Base-by-base conservation (phyloP, 2,888 invertebrate genomes). In the Erpobdella octoculata region DNA sequence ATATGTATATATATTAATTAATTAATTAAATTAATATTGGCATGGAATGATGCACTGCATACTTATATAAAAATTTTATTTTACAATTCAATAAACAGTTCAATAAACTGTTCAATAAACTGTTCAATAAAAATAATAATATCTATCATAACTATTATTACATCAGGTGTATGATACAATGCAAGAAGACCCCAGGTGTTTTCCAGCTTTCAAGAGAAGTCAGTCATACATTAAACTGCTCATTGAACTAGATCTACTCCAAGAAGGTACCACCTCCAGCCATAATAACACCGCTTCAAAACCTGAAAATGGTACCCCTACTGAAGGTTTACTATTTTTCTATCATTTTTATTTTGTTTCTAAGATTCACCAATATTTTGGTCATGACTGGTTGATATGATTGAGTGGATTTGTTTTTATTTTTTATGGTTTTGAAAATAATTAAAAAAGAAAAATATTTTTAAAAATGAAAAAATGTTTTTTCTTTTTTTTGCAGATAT, bases 171-270 rank as follows among this genome's bases (percentile, higher is more conserved):
- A 78, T 71, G 81, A 83, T 28, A 77, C 82, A 21, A 78, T 85
- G 33, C 84, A 86, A 78, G 85, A 81, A 62, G 88, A 89, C 48
- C 72, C 72, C 65, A 77, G 79, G 71, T 82, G 78, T 75, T 83
- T 81, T 74, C 79, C 80, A 64, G 85, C 87, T 0, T 91, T 91
- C 81, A 87, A 88, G 74, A 86, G 86, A 76, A 88, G 88, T 74
- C 84, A 86, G 72, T 85, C 87, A 0, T 91, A 91, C 79, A 84
- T 89, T 5, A 88, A 88, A 78, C 85, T 91, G 72, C 83, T 91
- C 59, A 88, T 88, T 65, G 90, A 91, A 78, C 81, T 91, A 65
- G 90, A 90, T 33, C 67, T 67, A 25, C 12, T 67, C 2, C 31
- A 28, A 67, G 41, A 38, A 8, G 48, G 37, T 12, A 15, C 41